Base-by-base conservation (phyloP, 1,140 invertebrate species). In the Nomia melanderi region DNA sequence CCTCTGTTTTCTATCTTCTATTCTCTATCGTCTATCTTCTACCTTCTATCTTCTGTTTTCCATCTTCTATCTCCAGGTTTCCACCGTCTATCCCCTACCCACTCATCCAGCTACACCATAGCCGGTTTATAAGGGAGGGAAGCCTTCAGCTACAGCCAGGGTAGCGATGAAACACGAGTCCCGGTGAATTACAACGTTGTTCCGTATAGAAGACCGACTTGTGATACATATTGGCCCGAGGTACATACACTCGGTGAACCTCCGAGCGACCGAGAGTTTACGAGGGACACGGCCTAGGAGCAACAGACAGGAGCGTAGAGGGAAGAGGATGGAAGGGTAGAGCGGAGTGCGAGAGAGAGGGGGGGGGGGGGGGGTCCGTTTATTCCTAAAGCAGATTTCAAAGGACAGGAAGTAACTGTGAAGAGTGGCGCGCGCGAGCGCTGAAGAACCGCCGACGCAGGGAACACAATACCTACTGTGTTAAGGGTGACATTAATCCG, bases 121-220 rank as follows among this genome's bases (percentile, higher is more conserved):
- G 44, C 41, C 70, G 53, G 41, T 73, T 73, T 73, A 59, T 73
- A 63, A n/a, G n/a, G n/a, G n/a, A n/a, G n/a, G n/a, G n/a, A n/a
- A n/a, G n/a, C n/a, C n/a, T n/a, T n/a, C n/a, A n/a, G n/a, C n/a
- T n/a, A n/a, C n/a, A n/a, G n/a, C n/a, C n/a, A n/a, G n/a, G n/a
- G 59, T 8, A n/a, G n/a, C 72, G 62, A 75, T 66, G 72, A 65
- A 75, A 75, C 72, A 66, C 72, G 72, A 66, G 63, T 66, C 72
- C n/a, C 50, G 53, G 72, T 66, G 63, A 75, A 66, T 75, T 75
- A 75, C 72, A 47, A 47, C 72, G 50, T 41, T 47, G 29, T 66
- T n/a, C 63, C 72, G 39, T 11, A 25, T 54, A 36, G 27, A 66
- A 75, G 53, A 59, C 29, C 29, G 65, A 25, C 62, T 47, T 44